These are phyloP conservation scores for Anastatus disparis DNA, from an alignment of 1,140 invertebrate species.

Conservation along the genomic window DNA sequence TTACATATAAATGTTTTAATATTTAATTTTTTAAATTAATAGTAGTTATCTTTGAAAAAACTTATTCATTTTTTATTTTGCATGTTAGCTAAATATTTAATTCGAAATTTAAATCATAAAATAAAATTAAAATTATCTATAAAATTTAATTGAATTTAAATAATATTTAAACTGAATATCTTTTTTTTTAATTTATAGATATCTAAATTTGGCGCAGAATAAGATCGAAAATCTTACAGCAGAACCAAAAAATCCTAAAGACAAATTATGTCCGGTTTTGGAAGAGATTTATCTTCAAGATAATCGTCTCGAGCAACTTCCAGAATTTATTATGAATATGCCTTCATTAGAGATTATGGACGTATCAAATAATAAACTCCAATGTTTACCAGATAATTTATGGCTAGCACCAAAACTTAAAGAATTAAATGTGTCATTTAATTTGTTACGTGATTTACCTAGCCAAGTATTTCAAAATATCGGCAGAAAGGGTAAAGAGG, in stretches of 20 bases:
- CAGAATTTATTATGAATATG: slow-evolving; percentile 83
- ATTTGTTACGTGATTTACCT: slow-evolving; percentile 87
- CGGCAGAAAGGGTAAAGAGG: slow-evolving; percentile 51
- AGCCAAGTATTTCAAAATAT: slow-evolving; percentile 62
- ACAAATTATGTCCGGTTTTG: slow-evolving; percentile 76
- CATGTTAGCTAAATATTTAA: no score
- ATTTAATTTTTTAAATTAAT: no score
- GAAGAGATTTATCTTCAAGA: slow-evolving; percentile 92
- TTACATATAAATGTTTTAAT: slow-evolving; percentile 33
- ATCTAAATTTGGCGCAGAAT: slow-evolving; percentile 77
- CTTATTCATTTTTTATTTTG: no score
- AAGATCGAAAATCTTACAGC: slow-evolving; percentile 65
- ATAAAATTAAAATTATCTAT: no score
- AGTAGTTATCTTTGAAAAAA: no score
- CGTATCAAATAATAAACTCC: slow-evolving; percentile 94
- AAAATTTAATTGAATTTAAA: no score
- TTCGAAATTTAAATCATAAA: no score
- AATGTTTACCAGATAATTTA: slow-evolving; percentile 83
- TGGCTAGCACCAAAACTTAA: slow-evolving; percentile 91
- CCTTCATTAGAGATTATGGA: slow-evolving; percentile 86
- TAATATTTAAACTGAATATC: no score
- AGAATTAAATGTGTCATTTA: slow-evolving; percentile 92
- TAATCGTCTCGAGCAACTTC: slow-evolving; percentile 85
- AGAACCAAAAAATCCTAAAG: slow-evolving; percentile 67
- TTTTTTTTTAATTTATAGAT: background rate